These are phyloP conservation scores for Amphiduros pacificus DNA, from an alignment of 2,888 invertebrate genomes.

Conservation along the genomic window DNA sequence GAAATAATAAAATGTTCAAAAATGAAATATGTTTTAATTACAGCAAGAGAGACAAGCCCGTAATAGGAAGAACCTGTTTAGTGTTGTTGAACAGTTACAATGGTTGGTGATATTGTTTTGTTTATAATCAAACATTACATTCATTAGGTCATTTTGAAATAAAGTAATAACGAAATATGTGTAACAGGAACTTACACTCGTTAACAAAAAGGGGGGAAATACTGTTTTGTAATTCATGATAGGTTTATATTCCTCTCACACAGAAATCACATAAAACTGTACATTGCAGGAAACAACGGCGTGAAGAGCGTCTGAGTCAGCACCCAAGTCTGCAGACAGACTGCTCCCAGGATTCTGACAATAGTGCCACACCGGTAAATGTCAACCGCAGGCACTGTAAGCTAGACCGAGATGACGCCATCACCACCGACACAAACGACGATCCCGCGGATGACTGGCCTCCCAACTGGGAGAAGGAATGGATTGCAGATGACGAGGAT, in stretches of 20 bases:
- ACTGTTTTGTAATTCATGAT: too few species aligned
- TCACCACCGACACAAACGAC: conserved; percentile 13
- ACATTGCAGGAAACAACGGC: conserved; percentile 28
- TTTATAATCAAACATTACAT: too few species aligned
- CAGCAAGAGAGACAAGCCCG: conserved; percentile 30
- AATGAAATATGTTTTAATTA: too few species aligned
- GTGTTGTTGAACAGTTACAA: conserved; percentile 34
- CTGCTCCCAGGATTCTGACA: conserved; percentile 21
- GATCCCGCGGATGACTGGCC: conserved; percentile 19
- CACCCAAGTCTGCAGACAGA: conserved; percentile 25
- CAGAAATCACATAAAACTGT: too few species aligned
- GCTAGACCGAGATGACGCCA: conserved; percentile 17
- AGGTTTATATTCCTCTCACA: too few species aligned
- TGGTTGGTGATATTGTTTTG: too few species aligned
- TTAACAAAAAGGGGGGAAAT: too few species aligned
- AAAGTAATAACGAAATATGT: too few species aligned
- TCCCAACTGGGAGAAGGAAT: conserved; percentile 24
- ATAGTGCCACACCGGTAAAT: conserved; percentile 16
- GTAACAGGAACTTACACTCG: too few species aligned
- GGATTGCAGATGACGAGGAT: conserved; percentile 20
- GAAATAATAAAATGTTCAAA: too few species aligned
- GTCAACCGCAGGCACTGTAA: conserved; percentile 1
- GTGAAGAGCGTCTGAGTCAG: conserved; percentile 29
- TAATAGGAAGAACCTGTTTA: conserved; percentile 33
- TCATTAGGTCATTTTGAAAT: too few species aligned